Evolutionary conservation across 2,113 vertebrate species (phyloP), one percentile per base, ranked within the genome.

Genomic region (Catharus fuscescens): DNA sequence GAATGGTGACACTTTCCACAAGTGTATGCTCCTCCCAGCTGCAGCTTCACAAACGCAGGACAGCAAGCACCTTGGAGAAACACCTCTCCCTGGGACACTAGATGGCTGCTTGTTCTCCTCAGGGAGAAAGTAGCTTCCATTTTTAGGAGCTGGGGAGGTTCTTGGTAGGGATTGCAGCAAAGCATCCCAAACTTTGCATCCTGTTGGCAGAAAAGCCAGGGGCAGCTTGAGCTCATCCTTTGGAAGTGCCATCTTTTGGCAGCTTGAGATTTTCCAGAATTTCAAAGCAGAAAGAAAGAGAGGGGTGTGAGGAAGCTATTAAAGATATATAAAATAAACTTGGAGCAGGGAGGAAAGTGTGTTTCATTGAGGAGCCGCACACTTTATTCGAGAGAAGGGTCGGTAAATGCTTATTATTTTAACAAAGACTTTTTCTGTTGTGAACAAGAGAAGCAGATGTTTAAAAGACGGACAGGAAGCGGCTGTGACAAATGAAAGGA

Each of bases 401-500:
- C 11, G 8, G 83, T 87, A 88, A 93, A 93, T 74, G 94, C 95
- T 97, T 97, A 95, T 98, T 98, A 94, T 97, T 97, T 97, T 97
- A 98, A 98, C 96, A 97, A 97, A 98, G 90, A 74, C 88, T 93
- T 95, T 95, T 93, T 97, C 88, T 92, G 94, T 96, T 15, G 90
- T 23, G 96, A 97, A 96, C 97, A 97, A 92, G 96, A 97, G 96
- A 96, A 97, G 97, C 98, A 98, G 97, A 98, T 98, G 98, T 97
- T 97, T 97, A 91, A 96, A 96, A 95, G 96, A 92, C 61, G 62
- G 97, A 97, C 97, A 98, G 98, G 98, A 98, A 98, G 96, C 48
- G 89, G 84, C 94, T 97, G 93, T 98, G 97, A 98, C 97, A 98
- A 98, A 98, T 97, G 97, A 97, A 98, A 97, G 96, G 96, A 96